A percentile compares a stretch with the other conserved stretches of the same genome.
Conservation (phyloP, 2,113 vertebrate species). For the Sebastes fasciatus region DNA sequence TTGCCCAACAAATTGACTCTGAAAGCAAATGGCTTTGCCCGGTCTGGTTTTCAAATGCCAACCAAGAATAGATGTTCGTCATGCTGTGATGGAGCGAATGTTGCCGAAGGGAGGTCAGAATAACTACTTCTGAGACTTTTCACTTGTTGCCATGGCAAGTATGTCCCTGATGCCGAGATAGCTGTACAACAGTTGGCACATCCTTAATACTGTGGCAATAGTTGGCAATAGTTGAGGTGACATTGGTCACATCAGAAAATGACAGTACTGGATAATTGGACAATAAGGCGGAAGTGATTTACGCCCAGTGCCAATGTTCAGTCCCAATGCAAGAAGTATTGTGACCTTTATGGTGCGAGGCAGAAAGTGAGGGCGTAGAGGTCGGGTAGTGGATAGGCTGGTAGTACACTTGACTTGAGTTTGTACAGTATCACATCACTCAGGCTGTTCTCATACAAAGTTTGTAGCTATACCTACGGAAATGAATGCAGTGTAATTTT, state of each 20-base stretch:
- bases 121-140: background rate
- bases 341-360: background rate
- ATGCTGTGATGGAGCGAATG: conserved; percentile 2
- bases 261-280: background rate
- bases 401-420: background rate
- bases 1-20: conserved; percentile 34
- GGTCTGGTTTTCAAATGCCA: conserved; percentile 34
- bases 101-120: background rate
- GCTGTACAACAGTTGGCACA: background rate
- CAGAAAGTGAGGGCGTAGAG: background rate
- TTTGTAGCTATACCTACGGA: no score
- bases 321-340: background rate
- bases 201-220: background rate
- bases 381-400: background rate
- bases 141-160: conserved; percentile 8
- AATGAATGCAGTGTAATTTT: no score
- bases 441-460: no score
- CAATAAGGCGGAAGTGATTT: no score
- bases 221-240: background rate
- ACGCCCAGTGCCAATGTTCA: background rate
- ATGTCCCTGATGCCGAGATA: background rate
- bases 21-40: conserved; percentile 27
- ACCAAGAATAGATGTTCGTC: conserved; percentile 13
- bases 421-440: no score
- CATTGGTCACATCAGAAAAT: background rate